These are phyloP conservation scores for Lucifuga dentata DNA, from an alignment of 2,113 vertebrate species.

Conservation along the genomic window DNA sequence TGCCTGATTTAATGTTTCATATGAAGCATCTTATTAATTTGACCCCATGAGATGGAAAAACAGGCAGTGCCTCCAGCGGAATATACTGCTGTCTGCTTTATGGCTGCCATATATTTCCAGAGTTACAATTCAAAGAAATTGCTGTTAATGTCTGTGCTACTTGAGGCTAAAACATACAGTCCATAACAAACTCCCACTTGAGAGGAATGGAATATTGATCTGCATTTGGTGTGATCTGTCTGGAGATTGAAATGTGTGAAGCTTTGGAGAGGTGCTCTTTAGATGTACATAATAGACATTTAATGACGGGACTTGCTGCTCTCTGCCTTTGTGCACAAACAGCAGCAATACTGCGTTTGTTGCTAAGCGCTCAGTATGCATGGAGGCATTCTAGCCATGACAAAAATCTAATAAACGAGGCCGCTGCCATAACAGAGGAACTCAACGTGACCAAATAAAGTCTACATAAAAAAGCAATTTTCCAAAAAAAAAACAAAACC, in stretches of 20 bases:
- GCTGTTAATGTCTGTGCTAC: constrained; percentile 59
- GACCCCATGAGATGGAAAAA: constrained; percentile 47
- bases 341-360: background rate
- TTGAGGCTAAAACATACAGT: constrained; percentile 56
- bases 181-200: constrained; percentile 36
- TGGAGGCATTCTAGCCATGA: too few species aligned
- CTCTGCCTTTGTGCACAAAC: background rate
- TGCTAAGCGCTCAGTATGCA: too few species aligned
- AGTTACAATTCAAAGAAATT: constrained; percentile 60
- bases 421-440: too few species aligned
- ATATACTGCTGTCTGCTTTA: constrained; percentile 61
- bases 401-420: too few species aligned
- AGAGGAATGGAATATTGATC: constrained; percentile 66
- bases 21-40: constrained; percentile 61
- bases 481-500: too few species aligned
- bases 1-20: constrained; percentile 57
- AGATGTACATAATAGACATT: constrained; percentile 21
- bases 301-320: constrained; percentile 13
- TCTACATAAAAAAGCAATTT: too few species aligned
- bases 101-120: constrained; percentile 53
- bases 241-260: constrained; percentile 42
- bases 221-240: constrained; percentile 33
- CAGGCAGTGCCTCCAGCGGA: constrained; percentile 39
- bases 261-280: constrained; percentile 27
- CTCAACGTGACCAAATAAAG: too few species aligned